Evolutionary conservation across 2,113 vertebrate species (phyloP).

Genomic region (Tachysurus vachellii): DNA sequence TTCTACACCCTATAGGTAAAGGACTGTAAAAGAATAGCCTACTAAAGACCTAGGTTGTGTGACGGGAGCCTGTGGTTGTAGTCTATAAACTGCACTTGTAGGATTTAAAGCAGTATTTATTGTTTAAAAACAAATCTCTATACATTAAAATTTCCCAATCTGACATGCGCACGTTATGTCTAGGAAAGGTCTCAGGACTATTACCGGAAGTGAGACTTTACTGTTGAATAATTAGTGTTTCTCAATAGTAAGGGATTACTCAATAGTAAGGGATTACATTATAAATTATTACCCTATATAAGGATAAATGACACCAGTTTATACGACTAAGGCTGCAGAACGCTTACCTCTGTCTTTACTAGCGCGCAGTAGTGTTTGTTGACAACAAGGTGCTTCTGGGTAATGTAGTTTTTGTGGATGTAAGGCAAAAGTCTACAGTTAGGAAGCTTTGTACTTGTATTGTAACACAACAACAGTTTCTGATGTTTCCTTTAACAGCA

Average conservation of each 20-base stretch:
- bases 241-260: too few relatives aligned
- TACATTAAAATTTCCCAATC: not conserved
- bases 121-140: not conserved
- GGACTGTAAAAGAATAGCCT: not conserved
- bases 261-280: too few relatives aligned
- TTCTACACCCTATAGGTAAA: not conserved
- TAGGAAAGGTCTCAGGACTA: too few relatives aligned
- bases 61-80: not conserved
- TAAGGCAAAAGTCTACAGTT: constrained; percentile 11
- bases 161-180: not conserved
- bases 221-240: not conserved
- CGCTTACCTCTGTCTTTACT: constrained; percentile 39
- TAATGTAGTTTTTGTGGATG: constrained; percentile 44
- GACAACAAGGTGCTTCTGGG: constrained; percentile 18
- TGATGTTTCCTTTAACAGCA: not conserved
- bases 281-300: too few relatives aligned
- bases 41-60: not conserved
- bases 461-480: not conserved
- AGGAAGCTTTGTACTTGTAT: constrained; percentile 37
- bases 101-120: not conserved
- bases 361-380: constrained; percentile 23
- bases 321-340: not conserved
- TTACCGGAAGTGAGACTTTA: not conserved
- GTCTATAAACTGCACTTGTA: not conserved
- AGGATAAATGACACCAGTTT: not conserved